These are phyloP conservation scores for Calephelis nemesis DNA, from an alignment of 1,140 invertebrate species.

Conservation along the genomic window DNA sequence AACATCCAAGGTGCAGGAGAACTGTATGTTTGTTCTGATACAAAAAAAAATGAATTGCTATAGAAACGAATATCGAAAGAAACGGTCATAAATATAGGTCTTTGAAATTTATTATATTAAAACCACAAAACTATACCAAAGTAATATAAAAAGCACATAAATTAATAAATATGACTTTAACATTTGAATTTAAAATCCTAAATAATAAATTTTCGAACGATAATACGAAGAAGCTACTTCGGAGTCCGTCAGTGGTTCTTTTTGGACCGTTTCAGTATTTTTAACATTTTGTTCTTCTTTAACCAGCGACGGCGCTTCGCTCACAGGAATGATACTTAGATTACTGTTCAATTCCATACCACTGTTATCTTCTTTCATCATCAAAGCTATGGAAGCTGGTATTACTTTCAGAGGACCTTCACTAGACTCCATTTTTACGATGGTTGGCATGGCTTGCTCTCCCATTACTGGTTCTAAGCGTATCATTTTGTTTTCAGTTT, in stretches of 20 bases:
- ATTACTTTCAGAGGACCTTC: constrained; percentile 39
- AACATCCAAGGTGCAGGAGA: too few species aligned
- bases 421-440: constrained; percentile 37
- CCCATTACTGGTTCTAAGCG: constrained; percentile 7
- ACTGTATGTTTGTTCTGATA: too few species aligned
- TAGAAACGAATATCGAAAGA: too few species aligned
- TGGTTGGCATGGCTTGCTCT: constrained; percentile 26
- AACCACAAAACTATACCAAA: constrained; percentile 13
- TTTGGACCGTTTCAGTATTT: neutral
- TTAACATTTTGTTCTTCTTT: constrained; percentile 22
- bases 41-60: too few species aligned
- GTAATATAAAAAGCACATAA: constrained; percentile 2
- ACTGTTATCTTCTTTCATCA: constrained; percentile 22
- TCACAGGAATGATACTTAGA: neutral
- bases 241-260: constrained; percentile 44
- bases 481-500: constrained; percentile 24
- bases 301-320: constrained; percentile 26
- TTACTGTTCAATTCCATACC: neutral
- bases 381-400: constrained; percentile 32
- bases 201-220: constrained; percentile 60
- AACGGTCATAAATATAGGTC: too few species aligned
- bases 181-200: constrained; percentile 43
- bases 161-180: constrained; percentile 19
- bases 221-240: constrained; percentile 66
- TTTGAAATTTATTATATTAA: neutral